Conservation (phyloP, 2,113 vertebrate genomes). For the Pavo muticus region DNA sequence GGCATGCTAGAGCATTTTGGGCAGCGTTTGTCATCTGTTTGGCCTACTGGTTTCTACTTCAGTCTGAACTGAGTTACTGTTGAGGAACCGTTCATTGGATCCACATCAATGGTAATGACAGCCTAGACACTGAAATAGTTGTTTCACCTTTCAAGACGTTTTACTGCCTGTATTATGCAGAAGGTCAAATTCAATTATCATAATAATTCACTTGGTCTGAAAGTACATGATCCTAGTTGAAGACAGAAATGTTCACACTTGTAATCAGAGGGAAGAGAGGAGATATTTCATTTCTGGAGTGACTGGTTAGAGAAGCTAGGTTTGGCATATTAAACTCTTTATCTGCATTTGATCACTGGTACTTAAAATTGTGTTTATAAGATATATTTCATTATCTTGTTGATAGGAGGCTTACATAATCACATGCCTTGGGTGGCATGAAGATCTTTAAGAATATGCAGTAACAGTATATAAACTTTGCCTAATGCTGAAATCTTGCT, state of each 20-base stretch:
- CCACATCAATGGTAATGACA: not conserved
- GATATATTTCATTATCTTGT: not conserved
- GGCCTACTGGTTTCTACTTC: not conserved
- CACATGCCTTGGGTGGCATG: not conserved
- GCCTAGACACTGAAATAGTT: not conserved
- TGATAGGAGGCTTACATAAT: not conserved
- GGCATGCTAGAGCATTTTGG: not conserved
- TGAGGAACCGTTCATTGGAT: not conserved
- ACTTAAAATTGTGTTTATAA: not conserved
- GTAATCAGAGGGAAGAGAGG: not conserved
- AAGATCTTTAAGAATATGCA: not conserved
- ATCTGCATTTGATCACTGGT: not conserved
- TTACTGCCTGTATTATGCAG: constrained; percentile 20
- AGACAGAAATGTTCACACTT: constrained; percentile 9
- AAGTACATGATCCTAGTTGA: constrained; percentile 10
- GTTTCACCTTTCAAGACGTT: constrained; percentile 14
- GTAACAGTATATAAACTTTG: not conserved
- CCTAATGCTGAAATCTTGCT: not conserved
- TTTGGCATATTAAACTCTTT: not conserved
- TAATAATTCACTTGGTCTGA: constrained; percentile 22
- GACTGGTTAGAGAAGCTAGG: not conserved
- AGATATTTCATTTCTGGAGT: not conserved
- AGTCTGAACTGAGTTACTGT: not conserved
- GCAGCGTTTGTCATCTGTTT: not conserved
- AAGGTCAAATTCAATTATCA: constrained; percentile 20